Conservation (phyloP, 2,113 vertebrate genomes). For the Ptyas mucosa region DNA sequence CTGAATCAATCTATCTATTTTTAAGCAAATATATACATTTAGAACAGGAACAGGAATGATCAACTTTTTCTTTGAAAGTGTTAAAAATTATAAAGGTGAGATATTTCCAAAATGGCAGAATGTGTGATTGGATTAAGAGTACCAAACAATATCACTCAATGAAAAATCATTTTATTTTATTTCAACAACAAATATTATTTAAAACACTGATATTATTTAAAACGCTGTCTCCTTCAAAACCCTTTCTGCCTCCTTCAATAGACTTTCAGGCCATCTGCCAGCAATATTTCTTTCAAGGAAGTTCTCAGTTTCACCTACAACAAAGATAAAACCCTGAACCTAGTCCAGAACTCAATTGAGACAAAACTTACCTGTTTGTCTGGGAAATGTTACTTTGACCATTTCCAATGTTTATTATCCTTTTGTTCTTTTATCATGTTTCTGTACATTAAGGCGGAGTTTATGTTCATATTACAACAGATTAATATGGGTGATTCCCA, state of each 20-base stretch:
- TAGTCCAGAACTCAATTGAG: background rate
- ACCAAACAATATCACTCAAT: background rate
- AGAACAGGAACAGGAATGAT: background rate
- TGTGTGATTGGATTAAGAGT: background rate
- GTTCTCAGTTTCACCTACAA: background rate
- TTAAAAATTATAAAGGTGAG: background rate
- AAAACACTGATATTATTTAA: background rate
- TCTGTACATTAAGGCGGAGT: background rate
- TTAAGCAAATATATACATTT: background rate
- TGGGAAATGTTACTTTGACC: background rate
- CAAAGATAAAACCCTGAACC: background rate
- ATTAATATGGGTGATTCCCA: background rate
- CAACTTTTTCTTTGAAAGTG: background rate
- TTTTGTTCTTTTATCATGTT: background rate
- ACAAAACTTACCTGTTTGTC: background rate
- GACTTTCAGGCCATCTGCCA: background rate
- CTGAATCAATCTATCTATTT: background rate
- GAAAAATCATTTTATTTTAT: background rate
- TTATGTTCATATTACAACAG: background rate
- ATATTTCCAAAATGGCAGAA: background rate
- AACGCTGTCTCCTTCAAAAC: background rate
- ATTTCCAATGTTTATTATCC: background rate
- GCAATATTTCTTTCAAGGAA: background rate
- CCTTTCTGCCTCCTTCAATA: background rate
- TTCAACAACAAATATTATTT: background rate